Conservation (phyloP, 2,113 vertebrate species). For the Xenopus laevis region DNA sequence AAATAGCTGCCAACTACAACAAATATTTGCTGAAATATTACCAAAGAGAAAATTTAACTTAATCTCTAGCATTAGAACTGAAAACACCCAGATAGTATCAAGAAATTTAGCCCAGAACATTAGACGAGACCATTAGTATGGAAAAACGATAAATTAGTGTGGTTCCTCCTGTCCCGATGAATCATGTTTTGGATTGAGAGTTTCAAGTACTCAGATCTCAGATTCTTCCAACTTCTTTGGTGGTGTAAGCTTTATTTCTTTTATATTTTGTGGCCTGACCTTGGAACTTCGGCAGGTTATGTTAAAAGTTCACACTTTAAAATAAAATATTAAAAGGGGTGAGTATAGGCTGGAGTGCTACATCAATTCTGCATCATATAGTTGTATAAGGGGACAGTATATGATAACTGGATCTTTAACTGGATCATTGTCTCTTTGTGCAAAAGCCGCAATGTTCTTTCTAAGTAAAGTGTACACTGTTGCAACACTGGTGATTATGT, state of each 20-base stretch:
- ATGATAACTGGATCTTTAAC: no score
- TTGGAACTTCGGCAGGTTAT: no score
- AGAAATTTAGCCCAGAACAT: slow-evolving; percentile 16
- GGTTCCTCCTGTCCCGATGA: slow-evolving; percentile 16
- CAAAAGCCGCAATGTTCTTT: no score
- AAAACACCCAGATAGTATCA: slow-evolving; percentile 35
- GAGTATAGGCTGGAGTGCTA: no score
- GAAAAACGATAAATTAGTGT: slow-evolving; percentile 19
- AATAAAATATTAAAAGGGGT: no score
- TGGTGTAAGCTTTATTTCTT: background rate
- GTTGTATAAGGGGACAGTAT: no score
- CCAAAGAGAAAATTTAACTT: slow-evolving; percentile 27
- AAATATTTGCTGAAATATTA: slow-evolving; percentile 42
- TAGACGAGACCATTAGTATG: slow-evolving; percentile 15
- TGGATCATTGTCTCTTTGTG: no score
- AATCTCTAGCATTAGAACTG: slow-evolving; percentile 18
- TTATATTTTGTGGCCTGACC: no score
- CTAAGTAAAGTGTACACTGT: no score
- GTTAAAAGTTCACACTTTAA: no score
- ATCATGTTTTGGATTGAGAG: slow-evolving; percentile 9
- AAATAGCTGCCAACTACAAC: slow-evolving; percentile 38
- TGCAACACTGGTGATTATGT: no score
- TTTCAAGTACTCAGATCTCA: slow-evolving; percentile 4
- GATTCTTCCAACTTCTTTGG: slow-evolving; percentile 1
- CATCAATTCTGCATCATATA: no score